Percentiles rank a stretch among this genome's conserved stretches.
Conservation (phyloP, 2,797 vertebrate genomes). For the Acestrorhynchus altus region DNA sequence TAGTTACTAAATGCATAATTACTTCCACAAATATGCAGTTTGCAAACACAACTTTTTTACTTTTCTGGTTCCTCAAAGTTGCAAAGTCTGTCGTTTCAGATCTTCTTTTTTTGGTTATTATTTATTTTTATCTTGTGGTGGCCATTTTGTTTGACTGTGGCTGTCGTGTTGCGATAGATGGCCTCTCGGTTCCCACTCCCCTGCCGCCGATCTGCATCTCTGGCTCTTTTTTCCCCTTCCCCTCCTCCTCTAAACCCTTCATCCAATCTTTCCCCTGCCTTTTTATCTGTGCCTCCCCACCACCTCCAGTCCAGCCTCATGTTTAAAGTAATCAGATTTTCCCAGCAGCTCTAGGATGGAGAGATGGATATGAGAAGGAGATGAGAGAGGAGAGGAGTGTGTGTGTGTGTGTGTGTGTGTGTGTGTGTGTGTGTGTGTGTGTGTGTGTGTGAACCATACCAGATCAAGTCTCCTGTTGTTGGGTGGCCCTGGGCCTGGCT, state of each 20-base stretch:
- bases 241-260: constrained; percentile 61
- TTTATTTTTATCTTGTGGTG: constrained; percentile 48
- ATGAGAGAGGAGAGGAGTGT: background rate
- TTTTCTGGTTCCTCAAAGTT: background rate
- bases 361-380: constrained; percentile 45
- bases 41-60: background rate
- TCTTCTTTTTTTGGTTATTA: constrained; percentile 19
- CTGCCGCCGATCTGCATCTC: constrained; percentile 71
- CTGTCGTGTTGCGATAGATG: constrained; percentile 40
- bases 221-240: constrained; percentile 54
- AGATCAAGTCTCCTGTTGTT: constrained; percentile 10
- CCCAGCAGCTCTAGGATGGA: constrained; percentile 52
- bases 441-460: background rate
- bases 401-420: constrained; percentile 17
- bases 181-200: constrained; percentile 3
- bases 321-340: constrained; percentile 96
- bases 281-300: constrained; percentile 71
- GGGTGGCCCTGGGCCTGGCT: background rate
- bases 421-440: constrained; percentile 7
- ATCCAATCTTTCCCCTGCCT: constrained; percentile 69
- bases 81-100: background rate
- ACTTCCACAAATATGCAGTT: background rate
- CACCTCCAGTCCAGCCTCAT: constrained; percentile 74
- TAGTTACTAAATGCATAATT: too few relatives aligned
- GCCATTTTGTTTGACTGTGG: constrained; percentile 60